Conservation (phyloP, 2,888 invertebrate genomes). For the Brachyopa scutellaris region DNA sequence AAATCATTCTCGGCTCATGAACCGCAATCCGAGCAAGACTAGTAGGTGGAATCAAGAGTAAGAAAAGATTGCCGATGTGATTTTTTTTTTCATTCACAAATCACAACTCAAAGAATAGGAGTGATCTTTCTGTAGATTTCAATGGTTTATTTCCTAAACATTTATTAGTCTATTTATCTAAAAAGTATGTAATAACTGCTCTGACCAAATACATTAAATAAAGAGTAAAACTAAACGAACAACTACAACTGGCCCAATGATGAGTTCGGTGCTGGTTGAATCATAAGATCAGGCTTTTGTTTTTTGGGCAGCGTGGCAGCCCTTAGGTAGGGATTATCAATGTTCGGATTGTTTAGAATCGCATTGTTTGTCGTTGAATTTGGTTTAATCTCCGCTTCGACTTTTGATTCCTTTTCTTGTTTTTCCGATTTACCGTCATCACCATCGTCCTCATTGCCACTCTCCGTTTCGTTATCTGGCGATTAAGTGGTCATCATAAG, state of each 20-base stretch:
- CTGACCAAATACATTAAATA: no score
- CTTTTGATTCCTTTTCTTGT: slow-evolving; percentile 78
- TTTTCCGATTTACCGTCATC: slow-evolving; percentile 80
- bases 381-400: slow-evolving; percentile 81
- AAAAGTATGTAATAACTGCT: no score
- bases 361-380: slow-evolving; percentile 81
- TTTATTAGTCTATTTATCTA: neutral
- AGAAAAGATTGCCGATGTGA: neutral
- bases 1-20: no score
- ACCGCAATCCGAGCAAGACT: no score
- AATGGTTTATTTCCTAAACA: neutral
- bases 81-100: no score
- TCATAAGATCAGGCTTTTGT: slow-evolving; percentile 75
- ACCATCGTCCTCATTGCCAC: slow-evolving; percentile 81
- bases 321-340: slow-evolving; percentile 89
- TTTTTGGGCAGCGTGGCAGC: slow-evolving; percentile 81
- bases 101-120: no score
- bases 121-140: neutral
- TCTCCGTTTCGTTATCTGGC: slow-evolving; percentile 79
- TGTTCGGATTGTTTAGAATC: slow-evolving; percentile 83
- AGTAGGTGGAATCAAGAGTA: no score
- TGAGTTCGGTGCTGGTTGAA: neutral
- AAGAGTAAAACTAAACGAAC: no score
- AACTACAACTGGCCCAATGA: slow-evolving; percentile 17
- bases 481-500: slow-evolving; percentile 25